A percentile compares a stretch with the other conserved stretches of the same genome.
These are phyloP conservation scores for Eulemur macaco DNA, from an alignment of 2,113 vertebrate genomes.

Conservation along the genomic window DNA sequence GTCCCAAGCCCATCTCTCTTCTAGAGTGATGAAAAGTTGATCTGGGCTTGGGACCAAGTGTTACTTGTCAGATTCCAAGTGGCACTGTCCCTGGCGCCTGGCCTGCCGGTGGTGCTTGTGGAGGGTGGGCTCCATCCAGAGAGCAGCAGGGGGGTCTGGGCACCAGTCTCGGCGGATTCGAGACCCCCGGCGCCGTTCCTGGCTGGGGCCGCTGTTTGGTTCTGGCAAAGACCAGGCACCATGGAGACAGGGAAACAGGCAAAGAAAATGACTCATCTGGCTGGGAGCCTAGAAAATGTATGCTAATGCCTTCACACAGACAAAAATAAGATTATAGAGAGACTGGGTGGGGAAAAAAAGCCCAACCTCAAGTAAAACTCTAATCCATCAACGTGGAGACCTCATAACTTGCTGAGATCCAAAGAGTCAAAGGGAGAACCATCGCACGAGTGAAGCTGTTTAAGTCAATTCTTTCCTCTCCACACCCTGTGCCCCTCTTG, in stretches of 20 bases:
- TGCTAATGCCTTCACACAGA: neutral
- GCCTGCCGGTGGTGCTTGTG: neutral
- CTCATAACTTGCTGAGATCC: neutral
- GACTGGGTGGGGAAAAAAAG: neutral
- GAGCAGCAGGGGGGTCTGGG: neutral
- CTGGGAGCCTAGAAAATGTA: conserved; percentile 41
- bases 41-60: conserved; percentile 40
- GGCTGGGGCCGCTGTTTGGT: neutral
- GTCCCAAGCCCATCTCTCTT: neutral
- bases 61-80: conserved; percentile 49
- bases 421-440: neutral
- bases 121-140: neutral
- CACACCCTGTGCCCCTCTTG: neutral
- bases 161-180: neutral
- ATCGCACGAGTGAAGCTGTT: neutral
- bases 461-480: neutral
- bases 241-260: neutral
- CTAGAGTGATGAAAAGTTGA: conserved; percentile 51
- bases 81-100: neutral
- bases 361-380: neutral
- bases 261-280: conserved; percentile 58
- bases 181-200: neutral
- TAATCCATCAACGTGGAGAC: neutral
- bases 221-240: conserved; percentile 14
- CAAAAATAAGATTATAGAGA: conserved; percentile 56